A percentile compares a stretch with the other conserved stretches of the same genome.
Evolutionary conservation across 2,113 vertebrate species (phyloP).

Genomic region (Cyprinus carpio): DNA sequence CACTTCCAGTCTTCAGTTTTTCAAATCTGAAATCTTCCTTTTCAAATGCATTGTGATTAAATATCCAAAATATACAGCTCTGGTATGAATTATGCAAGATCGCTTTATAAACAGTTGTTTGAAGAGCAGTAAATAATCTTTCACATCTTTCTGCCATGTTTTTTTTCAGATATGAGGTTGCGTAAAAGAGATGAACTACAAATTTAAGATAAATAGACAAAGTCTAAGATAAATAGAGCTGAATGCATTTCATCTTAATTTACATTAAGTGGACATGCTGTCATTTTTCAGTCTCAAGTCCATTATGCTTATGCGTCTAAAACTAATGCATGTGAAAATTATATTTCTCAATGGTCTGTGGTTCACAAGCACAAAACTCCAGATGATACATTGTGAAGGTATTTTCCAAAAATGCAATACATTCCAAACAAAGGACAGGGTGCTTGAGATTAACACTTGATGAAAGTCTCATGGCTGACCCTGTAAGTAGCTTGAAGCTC

Average conservation of each 20-base stretch:
- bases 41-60: background rate
- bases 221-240: background rate
- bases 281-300: background rate
- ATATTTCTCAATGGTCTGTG: background rate
- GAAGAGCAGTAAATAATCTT: background rate
- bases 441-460: slow-evolving; percentile 31
- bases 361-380: background rate
- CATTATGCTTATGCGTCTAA: background rate
- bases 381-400: background rate
- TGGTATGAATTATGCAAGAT: background rate
- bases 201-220: background rate
- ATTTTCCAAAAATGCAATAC: slow-evolving; percentile 3
- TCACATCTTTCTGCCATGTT: background rate
- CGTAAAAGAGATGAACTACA: background rate
- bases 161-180: slow-evolving; percentile 12
- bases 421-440: slow-evolving; percentile 7
- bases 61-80: background rate
- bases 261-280: background rate
- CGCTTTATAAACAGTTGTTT: slow-evolving; percentile 14
- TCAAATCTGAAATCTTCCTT: background rate
- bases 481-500: background rate
- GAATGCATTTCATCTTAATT: background rate
- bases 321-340: background rate
- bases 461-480: slow-evolving; percentile 36
- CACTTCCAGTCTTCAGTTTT: background rate